Base-by-base conservation (phyloP, 1,140 invertebrate species). In the Calephelis virginiensis region DNA sequence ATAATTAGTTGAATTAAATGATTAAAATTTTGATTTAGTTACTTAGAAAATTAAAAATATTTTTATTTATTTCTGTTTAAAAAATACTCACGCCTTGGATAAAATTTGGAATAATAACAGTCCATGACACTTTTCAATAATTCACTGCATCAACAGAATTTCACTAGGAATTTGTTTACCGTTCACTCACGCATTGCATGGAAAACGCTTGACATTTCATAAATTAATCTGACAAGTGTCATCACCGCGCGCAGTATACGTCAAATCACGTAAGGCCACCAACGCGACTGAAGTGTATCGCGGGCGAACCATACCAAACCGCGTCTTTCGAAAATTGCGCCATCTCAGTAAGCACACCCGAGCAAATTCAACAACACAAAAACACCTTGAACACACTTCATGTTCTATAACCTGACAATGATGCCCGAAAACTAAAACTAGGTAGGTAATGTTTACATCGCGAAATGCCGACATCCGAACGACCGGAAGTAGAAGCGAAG, bases 401-500 rank as follows among this genome's bases (percentile, higher is more conserved):
- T 89, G 82, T 78, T 80, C 82, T 80, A 78, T 80, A 72, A 82
- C 80, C 76, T 84, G 74, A 76, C 80, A 77, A 76, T 83, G 86
- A 84, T 79, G 77, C 79, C 73, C 76, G 77, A 87, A 83, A 84
- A 82, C 81, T 75, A 84, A 85, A 87, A 87, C 86, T 90, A 90
- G 86, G 87, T 89, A 89, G 86, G 89, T 89, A 89, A 88, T 91
- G 88, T 90, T 91, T 91, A 91, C 89, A 92, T 89, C 87, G 83
- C 86, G 82, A 87, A 90, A 90, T 86, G 83, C 87, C 88, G 84
- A 88, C 89, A 92, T 83, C 90, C 90, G 82, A 88, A 85, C 90
- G 84, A 85, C 89, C 92, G 92, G 92, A 92, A 92, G 92, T 93
- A 89, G 87, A 85, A 83, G 85, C 89, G 89, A 92, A 90, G 91